Evolutionary conservation across 2,888 invertebrate species (phyloP), one percentile per base, ranked within the genome.

Genomic region (Agonopterix arenella): DNA sequence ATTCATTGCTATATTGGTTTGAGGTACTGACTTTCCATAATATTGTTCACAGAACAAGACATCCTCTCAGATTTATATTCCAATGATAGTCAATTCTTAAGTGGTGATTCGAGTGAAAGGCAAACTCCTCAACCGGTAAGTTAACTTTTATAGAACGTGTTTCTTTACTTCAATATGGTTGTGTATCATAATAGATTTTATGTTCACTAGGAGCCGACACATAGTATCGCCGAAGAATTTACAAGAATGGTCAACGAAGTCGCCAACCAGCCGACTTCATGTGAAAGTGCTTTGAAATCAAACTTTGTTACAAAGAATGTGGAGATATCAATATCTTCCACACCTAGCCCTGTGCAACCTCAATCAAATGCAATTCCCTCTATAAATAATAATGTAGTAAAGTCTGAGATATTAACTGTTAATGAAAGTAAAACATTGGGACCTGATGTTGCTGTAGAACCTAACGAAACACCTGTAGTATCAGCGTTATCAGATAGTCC

Each of bases 401-500:
- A 86, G 78, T 81, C 86, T 79, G 88, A 88, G 57, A 71, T 79
- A 72, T 72, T 84, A 75, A 73, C 70, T 75, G 64, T 76, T 71
- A 84, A 80, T 60, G 85, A 86, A 73, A 83, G 61, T 77, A 84
- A 81, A 76, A 72, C 57, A 68, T 67, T 80, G 72, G 84, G 74
- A 66, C 59, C 73, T 65, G 84, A 86, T 70, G 69, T 71, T 73
- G 77, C 73, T 68, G 70, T 63, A 47, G 79, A 81, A 66, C 60
- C 73, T 56, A 77, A 65, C 60, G 88, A 88, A 66, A 92, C 93
- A 36, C 93, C 93, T 44, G 90, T 93, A 58, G 93, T 93, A 50
- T 93, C 93, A 55, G 93, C 93, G 56, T 92, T 92, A 82, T 91
- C 92, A 51, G 92, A 93, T 68, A 92, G 92, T 62, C 93, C 92